These are phyloP conservation scores for Drosophila gaucha DNA, from an alignment of 2,888 invertebrate genomes.

Conservation along the genomic window DNA sequence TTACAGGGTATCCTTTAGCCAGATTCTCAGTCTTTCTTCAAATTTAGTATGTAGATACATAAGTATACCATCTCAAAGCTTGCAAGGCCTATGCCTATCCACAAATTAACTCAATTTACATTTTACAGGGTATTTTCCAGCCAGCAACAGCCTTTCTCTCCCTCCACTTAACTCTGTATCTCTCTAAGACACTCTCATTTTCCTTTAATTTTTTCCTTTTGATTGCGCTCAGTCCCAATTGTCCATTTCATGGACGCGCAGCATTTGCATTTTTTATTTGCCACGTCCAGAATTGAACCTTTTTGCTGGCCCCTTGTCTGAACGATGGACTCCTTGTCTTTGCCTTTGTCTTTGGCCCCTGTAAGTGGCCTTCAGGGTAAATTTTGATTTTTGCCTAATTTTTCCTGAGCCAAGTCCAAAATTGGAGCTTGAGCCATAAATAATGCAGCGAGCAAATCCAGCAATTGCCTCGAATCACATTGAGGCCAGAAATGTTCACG, in stretches of 20 bases:
- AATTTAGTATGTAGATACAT: too few relatives aligned
- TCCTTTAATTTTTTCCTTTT: conserved; percentile 18
- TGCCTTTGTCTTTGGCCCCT: conserved; percentile 14
- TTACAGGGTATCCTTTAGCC: background rate
- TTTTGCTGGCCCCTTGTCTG: conserved; percentile 25
- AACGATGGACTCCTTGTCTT: conserved; percentile 8
- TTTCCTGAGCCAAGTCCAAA: conserved; percentile 64
- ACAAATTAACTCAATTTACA: too few relatives aligned
- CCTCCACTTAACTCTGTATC: background rate
- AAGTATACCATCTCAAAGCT: too few relatives aligned
- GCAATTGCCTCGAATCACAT: conserved; percentile 49
- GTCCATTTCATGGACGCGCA: conserved; percentile 68
- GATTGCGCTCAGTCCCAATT: conserved; percentile 60
- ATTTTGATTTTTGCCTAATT: conserved; percentile 75
- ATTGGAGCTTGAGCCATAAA: conserved; percentile 52
- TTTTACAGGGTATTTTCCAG: background rate
- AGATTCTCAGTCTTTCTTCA: too few relatives aligned
- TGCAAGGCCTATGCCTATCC: too few relatives aligned
- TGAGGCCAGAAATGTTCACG: conserved; percentile 66
- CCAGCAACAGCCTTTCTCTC: background rate
- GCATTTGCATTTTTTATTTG: conserved; percentile 73
- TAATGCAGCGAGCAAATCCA: conserved; percentile 53
- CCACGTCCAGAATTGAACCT: conserved; percentile 38
- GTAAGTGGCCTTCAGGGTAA: conserved; percentile 75
- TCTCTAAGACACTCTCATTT: conserved; percentile 4